Evolutionary conservation across 2,888 invertebrate species (phyloP), one percentile per base, ranked within the genome.

Genomic region (Eudemis profundana): DNA sequence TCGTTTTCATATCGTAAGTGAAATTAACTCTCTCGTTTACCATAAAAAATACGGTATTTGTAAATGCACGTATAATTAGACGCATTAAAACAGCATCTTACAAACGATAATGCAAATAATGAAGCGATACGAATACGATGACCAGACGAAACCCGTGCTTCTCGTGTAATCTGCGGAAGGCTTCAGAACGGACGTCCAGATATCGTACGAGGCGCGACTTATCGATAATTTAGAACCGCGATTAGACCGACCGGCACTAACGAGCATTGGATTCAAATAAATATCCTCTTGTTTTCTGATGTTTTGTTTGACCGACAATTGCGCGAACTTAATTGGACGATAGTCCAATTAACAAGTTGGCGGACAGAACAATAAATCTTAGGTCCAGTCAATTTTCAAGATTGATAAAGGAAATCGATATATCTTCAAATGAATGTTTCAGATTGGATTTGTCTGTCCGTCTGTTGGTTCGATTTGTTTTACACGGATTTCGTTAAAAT

Each of bases 201-300:
- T 91, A 89, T 89, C 87, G 83, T 82, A 77, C 83, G 80, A 84
- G 85, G 82, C 82, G 77, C 81, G 83, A 84, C 86, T 91, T 91
- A 91, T 91, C 91, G 86, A 87, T 82, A 90, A 91, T 91, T 91
- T 91, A 90, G 89, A 89, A 87, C 79, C 81, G 78, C 89, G 90
- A 91, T 91, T 91, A 91, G 90, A 87, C 84, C 83, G 78, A 76
- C 84, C 85, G 85, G 86, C 87, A 84, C 90, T 90, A 91, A 91
- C 91, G 90, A 91, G 90, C 89, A 85, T 88, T 84, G 81, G 84
- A 82, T 87, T 79, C 46, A 69, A 69, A 65, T 84, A 78, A 79
- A 83, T 83, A 87, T 87, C 83, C 86, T 86, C 86, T 87, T 86
- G 82, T 88, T 87, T 85, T 75, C 85, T 82, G 82, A 85, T 86